These are phyloP conservation scores for Mus caroli DNA, from an alignment of 2,797 vertebrate genomes.

Conservation along the genomic window DNA sequence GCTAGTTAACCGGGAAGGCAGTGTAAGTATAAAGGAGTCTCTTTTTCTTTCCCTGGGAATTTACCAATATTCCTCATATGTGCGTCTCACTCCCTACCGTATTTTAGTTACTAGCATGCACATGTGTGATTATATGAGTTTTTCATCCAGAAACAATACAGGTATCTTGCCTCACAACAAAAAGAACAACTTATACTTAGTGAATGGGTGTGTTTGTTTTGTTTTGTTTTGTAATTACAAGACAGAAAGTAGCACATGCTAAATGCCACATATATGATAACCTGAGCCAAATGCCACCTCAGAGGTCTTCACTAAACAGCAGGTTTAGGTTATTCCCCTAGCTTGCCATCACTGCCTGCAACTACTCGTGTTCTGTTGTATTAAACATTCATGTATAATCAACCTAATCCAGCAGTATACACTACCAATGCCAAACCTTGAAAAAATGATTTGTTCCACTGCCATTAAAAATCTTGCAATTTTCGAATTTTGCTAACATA, in stretches of 20 bases:
- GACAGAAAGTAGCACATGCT: neutral
- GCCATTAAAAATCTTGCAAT: slow-evolving; percentile 2
- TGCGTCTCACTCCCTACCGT: neutral
- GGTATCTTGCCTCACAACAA: neutral
- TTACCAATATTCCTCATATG: neutral
- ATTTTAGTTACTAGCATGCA: neutral
- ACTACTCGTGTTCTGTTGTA: neutral
- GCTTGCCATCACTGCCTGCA: neutral
- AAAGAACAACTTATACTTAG: neutral
- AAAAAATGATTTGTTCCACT: neutral
- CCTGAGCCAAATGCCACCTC: neutral
- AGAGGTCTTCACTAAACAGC: neutral
- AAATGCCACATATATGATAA: neutral
- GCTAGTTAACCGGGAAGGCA: neutral
- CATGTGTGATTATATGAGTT: neutral
- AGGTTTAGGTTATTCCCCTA: neutral
- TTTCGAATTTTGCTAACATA: slow-evolving; percentile 32
- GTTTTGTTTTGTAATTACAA: neutral
- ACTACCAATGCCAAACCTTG: neutral
- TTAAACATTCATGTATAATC: slow-evolving; percentile 37
- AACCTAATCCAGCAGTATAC: neutral
- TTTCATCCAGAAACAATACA: neutral
- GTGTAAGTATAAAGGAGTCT: neutral
- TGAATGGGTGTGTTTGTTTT: neutral
- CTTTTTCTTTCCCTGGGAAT: neutral